A percentile compares a stretch with the other conserved stretches of the same genome.
These are phyloP conservation scores for Scaptomyza pallida DNA, from an alignment of 1,140 invertebrate genomes.

Conservation along the genomic window DNA sequence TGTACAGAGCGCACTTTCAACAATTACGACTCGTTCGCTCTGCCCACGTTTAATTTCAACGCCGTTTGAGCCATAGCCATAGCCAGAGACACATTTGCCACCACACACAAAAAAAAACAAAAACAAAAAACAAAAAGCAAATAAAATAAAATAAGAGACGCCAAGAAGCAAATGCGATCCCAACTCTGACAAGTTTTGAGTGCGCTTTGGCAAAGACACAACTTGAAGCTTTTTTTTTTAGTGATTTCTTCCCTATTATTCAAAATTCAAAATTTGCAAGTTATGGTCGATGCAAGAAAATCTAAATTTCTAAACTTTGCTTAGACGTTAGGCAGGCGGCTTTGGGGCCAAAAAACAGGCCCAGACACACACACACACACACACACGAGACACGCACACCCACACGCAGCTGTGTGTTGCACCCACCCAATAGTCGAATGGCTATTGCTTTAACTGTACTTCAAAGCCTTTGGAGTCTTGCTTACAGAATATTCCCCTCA, in stretches of 20 bases:
- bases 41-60: conserved; percentile 71
- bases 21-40: conserved; percentile 76
- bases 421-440: conserved; percentile 72
- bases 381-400: conserved; percentile 29
- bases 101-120: conserved; percentile 15
- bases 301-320: conserved; percentile 29
- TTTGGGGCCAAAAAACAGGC: conserved; percentile 52
- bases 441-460: conserved; percentile 58
- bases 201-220: conserved; percentile 31
- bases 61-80: conserved; percentile 72
- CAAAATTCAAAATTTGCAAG: conserved; percentile 23
- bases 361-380: conserved; percentile 12
- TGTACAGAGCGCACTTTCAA: conserved; percentile 74
- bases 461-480: conserved; percentile 30
- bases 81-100: conserved; percentile 61
- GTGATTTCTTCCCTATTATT: conserved; percentile 26
- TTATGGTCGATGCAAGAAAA: conserved; percentile 19
- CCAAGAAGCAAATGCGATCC: conserved; percentile 38
- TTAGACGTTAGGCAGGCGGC: conserved; percentile 27
- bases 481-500: conserved; percentile 23
- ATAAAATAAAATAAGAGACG: conserved; percentile 10
- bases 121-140: too few relatives aligned
- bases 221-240: conserved; percentile 31
- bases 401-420: conserved; percentile 51
- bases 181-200: conserved; percentile 40